Conservation (phyloP, 2,888 invertebrate species). For the Eupelmus urozonus region DNA sequence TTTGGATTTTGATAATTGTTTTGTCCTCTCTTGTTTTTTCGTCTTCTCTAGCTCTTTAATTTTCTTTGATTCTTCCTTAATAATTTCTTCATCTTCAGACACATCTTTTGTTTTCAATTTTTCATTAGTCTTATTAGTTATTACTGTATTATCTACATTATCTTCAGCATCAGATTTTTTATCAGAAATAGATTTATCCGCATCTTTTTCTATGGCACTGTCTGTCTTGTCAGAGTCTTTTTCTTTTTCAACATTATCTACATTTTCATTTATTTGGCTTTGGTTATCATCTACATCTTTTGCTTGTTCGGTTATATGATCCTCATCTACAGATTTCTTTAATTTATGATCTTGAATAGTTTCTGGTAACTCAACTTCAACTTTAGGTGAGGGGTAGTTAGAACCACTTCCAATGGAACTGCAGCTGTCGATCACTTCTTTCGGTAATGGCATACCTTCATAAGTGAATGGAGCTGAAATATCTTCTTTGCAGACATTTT, state of each 20-base stretch:
- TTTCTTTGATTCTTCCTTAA: not conserved
- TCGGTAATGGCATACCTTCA: slow-evolving; percentile 56
- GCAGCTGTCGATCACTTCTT: slow-evolving; percentile 53
- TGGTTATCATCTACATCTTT: slow-evolving; percentile 5
- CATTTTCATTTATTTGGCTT: not conserved
- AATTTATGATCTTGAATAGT: slow-evolving; percentile 23
- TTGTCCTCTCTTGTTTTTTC: not conserved
- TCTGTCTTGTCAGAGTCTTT: not conserved
- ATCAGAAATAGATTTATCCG: not conserved
- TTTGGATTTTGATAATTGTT: not conserved
- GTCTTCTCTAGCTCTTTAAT: not conserved
- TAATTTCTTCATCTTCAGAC: not conserved
- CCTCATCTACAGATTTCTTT: not conserved
- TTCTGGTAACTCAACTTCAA: slow-evolving; percentile 22
- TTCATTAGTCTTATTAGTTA: not conserved
- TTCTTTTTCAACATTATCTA: slow-evolving; percentile 9
- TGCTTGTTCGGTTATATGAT: slow-evolving; percentile 3
- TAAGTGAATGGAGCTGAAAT: slow-evolving; percentile 51
- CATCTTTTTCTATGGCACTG: slow-evolving; percentile 9
- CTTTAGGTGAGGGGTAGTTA: slow-evolving; percentile 50
- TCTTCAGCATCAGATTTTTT: slow-evolving; percentile 10
- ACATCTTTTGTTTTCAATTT: not conserved
- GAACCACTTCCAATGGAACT: slow-evolving; percentile 53
- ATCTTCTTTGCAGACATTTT: slow-evolving; percentile 46
- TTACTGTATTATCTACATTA: not conserved